These are phyloP conservation scores for Oreotragus oreotragus DNA, from an alignment of 2,113 vertebrate genomes.

Conservation along the genomic window DNA sequence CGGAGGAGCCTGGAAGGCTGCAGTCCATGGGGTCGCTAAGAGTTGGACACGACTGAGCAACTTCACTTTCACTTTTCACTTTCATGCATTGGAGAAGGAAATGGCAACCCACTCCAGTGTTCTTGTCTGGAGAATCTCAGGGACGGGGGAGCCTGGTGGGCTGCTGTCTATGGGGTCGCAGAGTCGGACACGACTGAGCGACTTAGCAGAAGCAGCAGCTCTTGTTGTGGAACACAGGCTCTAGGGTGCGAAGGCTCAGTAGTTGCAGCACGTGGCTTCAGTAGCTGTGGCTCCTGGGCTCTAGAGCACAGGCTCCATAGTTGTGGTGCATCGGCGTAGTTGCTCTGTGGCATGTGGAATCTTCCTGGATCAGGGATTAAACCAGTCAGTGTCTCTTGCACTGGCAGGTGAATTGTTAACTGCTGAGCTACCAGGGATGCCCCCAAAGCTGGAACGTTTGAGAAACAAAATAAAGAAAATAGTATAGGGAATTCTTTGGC, in stretches of 20 bases:
- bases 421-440: neutral
- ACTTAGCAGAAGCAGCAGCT: neutral
- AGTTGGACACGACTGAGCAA: too few relatives aligned
- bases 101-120: neutral
- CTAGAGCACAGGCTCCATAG: neutral
- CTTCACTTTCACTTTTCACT: too few relatives aligned
- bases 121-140: neutral
- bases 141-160: neutral
- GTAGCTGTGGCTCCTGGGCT: neutral
- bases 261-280: neutral
- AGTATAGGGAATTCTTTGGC: neutral
- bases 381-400: neutral
- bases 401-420: neutral
- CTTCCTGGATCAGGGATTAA: neutral
- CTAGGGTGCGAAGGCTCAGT: neutral
- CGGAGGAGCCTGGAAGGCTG: too few relatives aligned
- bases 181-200: neutral
- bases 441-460: neutral
- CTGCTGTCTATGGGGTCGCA: neutral
- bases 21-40: too few relatives aligned
- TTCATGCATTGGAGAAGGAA: too few relatives aligned
- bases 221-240: neutral
- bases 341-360: neutral
- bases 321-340: neutral
- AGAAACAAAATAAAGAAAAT: neutral